Percentiles rank a stretch among this genome's conserved stretches.
Conservation (phyloP, 2,113 vertebrate species). For the Pimephales promelas region DNA sequence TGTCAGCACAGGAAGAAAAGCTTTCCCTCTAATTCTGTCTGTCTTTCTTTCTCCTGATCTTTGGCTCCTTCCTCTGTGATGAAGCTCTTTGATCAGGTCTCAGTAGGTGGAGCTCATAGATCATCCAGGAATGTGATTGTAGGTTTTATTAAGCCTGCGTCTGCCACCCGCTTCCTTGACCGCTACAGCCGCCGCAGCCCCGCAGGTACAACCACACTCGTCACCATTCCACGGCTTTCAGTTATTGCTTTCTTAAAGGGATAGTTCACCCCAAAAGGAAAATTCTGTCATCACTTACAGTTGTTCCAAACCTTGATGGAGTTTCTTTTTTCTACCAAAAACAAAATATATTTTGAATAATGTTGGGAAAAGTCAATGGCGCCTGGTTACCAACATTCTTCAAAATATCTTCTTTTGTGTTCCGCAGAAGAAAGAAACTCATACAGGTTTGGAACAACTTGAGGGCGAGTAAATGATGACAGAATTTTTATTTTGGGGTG, state of each 20-base stretch:
- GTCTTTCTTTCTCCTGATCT: background rate
- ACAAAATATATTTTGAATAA: no score
- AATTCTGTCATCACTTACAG: no score
- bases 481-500: no score
- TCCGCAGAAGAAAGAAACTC: no score
- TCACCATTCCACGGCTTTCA: background rate
- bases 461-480: no score
- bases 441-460: no score
- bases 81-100: constrained; percentile 22
- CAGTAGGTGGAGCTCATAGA: constrained; percentile 15
- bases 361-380: no score
- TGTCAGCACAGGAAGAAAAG: constrained; percentile 6
- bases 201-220: background rate
- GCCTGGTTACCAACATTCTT: no score
- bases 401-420: no score
- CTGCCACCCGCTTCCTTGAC: background rate
- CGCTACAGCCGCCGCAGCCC: background rate
- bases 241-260: background rate
- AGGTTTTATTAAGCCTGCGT: constrained; percentile 28
- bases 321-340: no score
- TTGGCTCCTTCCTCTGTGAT: background rate
- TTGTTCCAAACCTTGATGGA: no score
- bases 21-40: constrained; percentile 3
- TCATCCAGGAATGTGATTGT: constrained; percentile 21
- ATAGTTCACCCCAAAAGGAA: no score